These are phyloP conservation scores for Schrankia costaestrigalis DNA, from an alignment of 2,888 invertebrate genomes.

Conservation along the genomic window DNA sequence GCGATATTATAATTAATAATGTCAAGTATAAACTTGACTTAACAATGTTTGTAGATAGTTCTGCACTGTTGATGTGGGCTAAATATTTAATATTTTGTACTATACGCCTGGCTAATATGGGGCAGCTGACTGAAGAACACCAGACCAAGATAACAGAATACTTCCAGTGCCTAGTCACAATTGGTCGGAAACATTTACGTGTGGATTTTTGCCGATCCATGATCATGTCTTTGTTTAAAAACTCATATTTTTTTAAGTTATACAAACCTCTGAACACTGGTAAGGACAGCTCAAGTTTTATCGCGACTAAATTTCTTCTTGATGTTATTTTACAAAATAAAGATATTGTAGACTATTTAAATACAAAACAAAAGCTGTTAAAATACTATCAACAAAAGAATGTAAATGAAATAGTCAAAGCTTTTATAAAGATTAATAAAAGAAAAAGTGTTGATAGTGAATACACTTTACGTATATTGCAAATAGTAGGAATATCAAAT, in stretches of 20 bases:
- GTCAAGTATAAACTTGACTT: conserved; percentile 45
- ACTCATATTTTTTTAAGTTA: conserved; percentile 61
- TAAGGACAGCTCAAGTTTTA: conserved; percentile 44
- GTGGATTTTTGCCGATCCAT: conserved; percentile 53
- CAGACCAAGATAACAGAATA: conserved; percentile 50
- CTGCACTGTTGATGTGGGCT: conserved; percentile 63
- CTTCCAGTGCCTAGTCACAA: conserved; percentile 52
- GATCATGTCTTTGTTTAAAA: conserved; percentile 56
- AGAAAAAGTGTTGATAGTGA: conserved; percentile 53
- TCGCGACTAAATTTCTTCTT: conserved; percentile 60
- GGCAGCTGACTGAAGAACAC: conserved; percentile 42
- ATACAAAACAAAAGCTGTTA: conserved; percentile 56
- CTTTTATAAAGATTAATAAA: conserved; percentile 70
- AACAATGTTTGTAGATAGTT: conserved; percentile 45
- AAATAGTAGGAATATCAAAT: conserved; percentile 57
- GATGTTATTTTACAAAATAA: conserved; percentile 48
- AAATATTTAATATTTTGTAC: conserved; percentile 66
- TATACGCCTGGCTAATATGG: conserved; percentile 55
- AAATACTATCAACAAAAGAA: conserved; percentile 79
- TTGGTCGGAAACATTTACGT: conserved; percentile 54
- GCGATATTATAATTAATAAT: conserved; percentile 42
- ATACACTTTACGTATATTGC: conserved; percentile 63
- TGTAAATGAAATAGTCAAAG: conserved; percentile 62
- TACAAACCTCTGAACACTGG: conserved; percentile 56
- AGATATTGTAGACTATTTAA: conserved; percentile 54